Percentiles rank a stretch among this genome's conserved stretches.
Evolutionary conservation across 2,113 vertebrate genomes (phyloP).

Genomic region (Amazona vittata): DNA sequence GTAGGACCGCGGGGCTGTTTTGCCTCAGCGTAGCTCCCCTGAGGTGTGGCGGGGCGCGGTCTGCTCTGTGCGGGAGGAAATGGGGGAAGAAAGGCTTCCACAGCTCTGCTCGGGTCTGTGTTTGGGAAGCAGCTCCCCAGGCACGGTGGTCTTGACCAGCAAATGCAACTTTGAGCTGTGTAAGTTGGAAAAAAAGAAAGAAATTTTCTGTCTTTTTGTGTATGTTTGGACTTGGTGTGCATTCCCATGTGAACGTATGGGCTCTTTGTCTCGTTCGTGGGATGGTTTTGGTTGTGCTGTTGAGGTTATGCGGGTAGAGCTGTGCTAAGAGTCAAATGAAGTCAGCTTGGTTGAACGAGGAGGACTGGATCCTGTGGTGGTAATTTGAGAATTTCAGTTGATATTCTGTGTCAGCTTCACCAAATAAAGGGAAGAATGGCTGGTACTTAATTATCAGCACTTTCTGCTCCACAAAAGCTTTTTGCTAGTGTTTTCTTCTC

Average conservation of each 20-base stretch:
- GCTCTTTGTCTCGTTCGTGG: not conserved
- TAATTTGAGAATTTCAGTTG: not conserved
- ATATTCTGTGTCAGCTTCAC: not conserved
- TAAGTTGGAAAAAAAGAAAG: not conserved
- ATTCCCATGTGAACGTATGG: rapidly evolving
- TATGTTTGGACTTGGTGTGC: rapidly evolving
- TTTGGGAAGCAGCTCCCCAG: not conserved
- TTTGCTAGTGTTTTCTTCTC: not conserved
- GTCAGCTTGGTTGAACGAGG: not conserved
- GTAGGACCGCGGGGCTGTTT: not conserved
- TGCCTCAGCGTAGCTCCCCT: not conserved
- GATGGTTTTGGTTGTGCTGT: not conserved
- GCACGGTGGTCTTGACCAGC: not conserved
- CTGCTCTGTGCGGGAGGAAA: not conserved
- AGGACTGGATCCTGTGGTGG: not conserved
- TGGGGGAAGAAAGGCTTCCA: not conserved
- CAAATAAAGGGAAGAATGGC: not conserved
- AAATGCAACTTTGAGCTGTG: not conserved
- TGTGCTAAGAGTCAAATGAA: not conserved
- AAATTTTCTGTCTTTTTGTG: too few species aligned
- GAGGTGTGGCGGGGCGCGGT: rapidly evolving
- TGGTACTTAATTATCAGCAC: not conserved
- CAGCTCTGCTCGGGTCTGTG: rapidly evolving
- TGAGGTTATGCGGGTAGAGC: not conserved
- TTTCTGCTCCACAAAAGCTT: not conserved